Evolutionary conservation across 64 coral and sea anemone genomes (phyloP).

Genomic region (Hydrozoanthus tunicans): DNA sequence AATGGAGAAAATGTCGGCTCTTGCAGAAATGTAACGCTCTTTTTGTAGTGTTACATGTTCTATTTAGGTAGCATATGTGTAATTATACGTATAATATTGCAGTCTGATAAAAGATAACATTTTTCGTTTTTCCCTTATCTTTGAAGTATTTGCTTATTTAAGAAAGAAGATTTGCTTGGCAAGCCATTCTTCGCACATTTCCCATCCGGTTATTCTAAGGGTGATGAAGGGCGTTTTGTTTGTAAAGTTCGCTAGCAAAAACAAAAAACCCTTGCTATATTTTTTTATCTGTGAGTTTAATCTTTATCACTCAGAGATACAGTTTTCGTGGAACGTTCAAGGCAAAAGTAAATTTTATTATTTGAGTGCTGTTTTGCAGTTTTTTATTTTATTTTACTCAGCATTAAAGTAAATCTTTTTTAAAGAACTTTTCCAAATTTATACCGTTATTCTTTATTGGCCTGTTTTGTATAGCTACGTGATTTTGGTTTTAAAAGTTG

Average conservation of each 20-base stretch:
- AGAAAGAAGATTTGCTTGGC: not conserved
- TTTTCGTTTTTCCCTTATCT: conserved; percentile 30
- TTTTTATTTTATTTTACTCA: not conserved
- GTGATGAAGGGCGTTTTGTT: not conserved
- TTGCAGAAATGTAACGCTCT: not conserved
- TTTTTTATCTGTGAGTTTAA: conserved; percentile 54
- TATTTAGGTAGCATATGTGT: not conserved
- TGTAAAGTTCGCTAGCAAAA: not conserved
- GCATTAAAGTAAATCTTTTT: not conserved
- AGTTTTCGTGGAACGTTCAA: conserved; percentile 12
- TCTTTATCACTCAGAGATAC: conserved; percentile 46
- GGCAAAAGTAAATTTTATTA: not conserved
- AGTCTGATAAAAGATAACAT: conserved; percentile 37
- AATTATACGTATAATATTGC: conserved; percentile 17
- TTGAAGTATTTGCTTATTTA: not conserved
- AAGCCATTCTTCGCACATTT: not conserved
- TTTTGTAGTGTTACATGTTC: conserved; percentile 20
- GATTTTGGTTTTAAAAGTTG: not conserved
- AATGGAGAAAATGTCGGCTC: not conserved
- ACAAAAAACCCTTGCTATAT: conserved; percentile 3
- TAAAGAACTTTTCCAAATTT: not conserved
- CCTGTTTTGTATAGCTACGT: not conserved
- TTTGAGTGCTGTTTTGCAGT: not conserved
- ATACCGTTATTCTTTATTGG: not conserved
- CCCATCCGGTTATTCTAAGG: conserved; percentile 27